These are phyloP conservation scores for Rhinatrema bivittatum DNA, from an alignment of 2,797 vertebrate genomes.

Conservation along the genomic window DNA sequence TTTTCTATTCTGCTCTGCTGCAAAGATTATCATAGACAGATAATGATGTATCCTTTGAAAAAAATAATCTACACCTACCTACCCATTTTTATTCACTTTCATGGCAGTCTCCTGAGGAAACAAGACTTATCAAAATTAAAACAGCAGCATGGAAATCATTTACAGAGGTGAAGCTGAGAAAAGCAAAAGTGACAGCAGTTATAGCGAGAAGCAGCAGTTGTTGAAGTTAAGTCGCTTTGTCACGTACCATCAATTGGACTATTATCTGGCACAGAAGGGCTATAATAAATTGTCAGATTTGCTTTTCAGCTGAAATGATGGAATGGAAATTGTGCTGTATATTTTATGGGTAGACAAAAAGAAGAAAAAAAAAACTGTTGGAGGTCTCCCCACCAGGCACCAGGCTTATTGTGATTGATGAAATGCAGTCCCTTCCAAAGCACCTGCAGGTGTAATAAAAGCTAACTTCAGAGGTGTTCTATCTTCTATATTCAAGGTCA, in stretches of 20 bases:
- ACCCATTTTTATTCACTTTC: conserved; percentile 34
- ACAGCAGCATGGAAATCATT: conserved; percentile 29
- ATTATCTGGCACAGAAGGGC: conserved; percentile 52
- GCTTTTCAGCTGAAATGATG: conserved; percentile 50
- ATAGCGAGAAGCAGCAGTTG: conserved; percentile 29
- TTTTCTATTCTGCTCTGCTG: neutral
- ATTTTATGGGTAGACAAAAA: conserved; percentile 22
- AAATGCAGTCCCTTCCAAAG: conserved; percentile 14
- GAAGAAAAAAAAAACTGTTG: conserved; percentile 5
- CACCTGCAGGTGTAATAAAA: conserved; percentile 1
- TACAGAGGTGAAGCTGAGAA: conserved; percentile 35
- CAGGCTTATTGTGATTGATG: conserved; percentile 19
- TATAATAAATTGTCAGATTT: conserved; percentile 62
- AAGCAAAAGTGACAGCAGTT: conserved; percentile 51
- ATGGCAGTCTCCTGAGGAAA: conserved; percentile 29
- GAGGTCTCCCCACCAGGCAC: conserved; percentile 21
- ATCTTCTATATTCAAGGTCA: conserved; percentile 1
- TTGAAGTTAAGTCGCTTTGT: conserved; percentile 56
- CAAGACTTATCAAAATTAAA: conserved; percentile 43
- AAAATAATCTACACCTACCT: conserved; percentile 8
- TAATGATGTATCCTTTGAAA: conserved; percentile 7
- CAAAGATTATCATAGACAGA: neutral
- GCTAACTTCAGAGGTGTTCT: neutral
- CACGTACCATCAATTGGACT: conserved; percentile 51
- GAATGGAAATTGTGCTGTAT: conserved; percentile 45